Conservation (phyloP, 2,888 invertebrate species). For the Ichneumoninae sp. region DNA sequence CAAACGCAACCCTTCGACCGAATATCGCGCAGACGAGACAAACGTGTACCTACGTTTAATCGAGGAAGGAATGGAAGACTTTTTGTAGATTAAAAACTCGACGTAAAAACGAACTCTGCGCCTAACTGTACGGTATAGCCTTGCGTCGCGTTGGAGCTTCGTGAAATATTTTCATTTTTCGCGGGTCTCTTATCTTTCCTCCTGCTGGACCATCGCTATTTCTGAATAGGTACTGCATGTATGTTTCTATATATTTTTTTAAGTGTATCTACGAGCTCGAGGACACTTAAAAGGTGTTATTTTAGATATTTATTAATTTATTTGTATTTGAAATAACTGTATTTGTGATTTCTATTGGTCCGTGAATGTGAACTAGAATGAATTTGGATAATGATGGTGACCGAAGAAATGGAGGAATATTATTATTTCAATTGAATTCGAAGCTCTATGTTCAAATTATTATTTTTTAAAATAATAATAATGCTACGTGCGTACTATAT, state of each 20-base stretch:
- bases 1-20: slow-evolving; percentile 51
- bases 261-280: not conserved
- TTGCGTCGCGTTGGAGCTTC: not conserved
- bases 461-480: not conserved
- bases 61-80: slow-evolving; percentile 78
- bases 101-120: slow-evolving; percentile 69
- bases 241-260: not conserved
- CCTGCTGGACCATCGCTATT: not conserved
- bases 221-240: not conserved
- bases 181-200: not conserved
- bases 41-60: slow-evolving; percentile 55
- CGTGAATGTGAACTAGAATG: slow-evolving; percentile 13
- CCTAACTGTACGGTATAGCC: slow-evolving; percentile 14
- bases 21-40: slow-evolving; percentile 63
- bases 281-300: not conserved
- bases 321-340: not conserved
- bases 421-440: slow-evolving; percentile 7
- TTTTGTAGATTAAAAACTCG: slow-evolving; percentile 74
- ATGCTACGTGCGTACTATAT: not conserved
- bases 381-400: not conserved
- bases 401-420: not conserved
- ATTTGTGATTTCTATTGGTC: slow-evolving; percentile 26
- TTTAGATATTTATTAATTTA: not conserved
- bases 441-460: not conserved
- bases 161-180: slow-evolving; percentile 15